These are phyloP conservation scores for Drosophila suzukii DNA, from an alignment of 1,140 invertebrate genomes.

Conservation along the genomic window DNA sequence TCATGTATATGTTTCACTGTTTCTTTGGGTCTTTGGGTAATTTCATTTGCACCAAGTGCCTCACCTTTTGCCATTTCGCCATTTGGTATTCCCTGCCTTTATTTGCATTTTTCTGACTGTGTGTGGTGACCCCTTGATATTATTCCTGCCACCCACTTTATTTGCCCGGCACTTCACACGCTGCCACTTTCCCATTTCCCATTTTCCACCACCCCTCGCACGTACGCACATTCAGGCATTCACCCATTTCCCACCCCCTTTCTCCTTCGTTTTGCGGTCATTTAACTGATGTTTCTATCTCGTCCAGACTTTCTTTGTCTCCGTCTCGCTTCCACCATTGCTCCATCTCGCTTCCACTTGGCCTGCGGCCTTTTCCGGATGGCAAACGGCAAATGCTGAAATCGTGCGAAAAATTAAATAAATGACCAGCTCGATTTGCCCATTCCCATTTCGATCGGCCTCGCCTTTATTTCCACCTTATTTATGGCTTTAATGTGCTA, in stretches of 20 bases:
- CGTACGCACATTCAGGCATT: constrained; percentile 10
- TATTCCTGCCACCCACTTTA: constrained; percentile 51
- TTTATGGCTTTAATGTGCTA: constrained; percentile 71
- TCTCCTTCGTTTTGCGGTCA: constrained; percentile 56
- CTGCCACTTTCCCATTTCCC: constrained; percentile 42
- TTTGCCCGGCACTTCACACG: constrained; percentile 71
- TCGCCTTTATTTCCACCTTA: constrained; percentile 43
- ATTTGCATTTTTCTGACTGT: constrained; percentile 27
- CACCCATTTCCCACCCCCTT: not conserved
- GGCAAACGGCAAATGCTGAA: constrained; percentile 64
- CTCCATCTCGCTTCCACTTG: not conserved
- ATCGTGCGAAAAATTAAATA: constrained; percentile 82
- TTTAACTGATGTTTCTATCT: constrained; percentile 77
- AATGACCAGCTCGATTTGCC: constrained; percentile 61
- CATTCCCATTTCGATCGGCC: constrained; percentile 26
- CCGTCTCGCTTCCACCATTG: not conserved
- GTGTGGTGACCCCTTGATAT: constrained; percentile 29
- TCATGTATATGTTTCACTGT: constrained; percentile 23
- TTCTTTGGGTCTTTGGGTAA: constrained; percentile 40
- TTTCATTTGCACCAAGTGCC: constrained; percentile 47
- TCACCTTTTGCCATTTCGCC: constrained; percentile 9
- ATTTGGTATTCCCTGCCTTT: constrained; percentile 18
- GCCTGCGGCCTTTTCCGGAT: constrained; percentile 21
- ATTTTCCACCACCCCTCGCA: constrained; percentile 14
- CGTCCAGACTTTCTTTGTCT: constrained; percentile 11